Evolutionary conservation across 53 echinoderm and acorn worm genomes (phyloP).

Genomic region (Henricia sp.): DNA sequence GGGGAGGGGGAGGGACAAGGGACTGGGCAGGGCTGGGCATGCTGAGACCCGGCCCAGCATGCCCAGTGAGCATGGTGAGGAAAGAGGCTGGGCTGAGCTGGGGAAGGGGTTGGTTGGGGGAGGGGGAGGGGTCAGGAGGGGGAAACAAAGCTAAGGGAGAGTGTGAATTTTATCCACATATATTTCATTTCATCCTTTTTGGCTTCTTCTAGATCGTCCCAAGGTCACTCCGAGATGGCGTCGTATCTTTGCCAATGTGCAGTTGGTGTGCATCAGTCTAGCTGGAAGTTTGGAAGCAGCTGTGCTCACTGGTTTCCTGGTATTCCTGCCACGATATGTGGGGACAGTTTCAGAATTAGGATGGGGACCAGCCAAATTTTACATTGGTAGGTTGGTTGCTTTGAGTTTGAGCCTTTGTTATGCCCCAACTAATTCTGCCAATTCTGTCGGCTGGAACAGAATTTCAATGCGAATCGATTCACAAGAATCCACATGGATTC

Average conservation of each 20-base stretch:
- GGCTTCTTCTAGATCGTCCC: not conserved
- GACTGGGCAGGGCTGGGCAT: no score
- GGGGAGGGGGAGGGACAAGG: no score
- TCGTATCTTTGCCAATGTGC: constrained; percentile 32
- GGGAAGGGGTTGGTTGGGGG: no score
- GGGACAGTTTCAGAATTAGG: constrained; percentile 66
- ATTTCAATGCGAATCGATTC: no score
- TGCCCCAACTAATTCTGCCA: no score
- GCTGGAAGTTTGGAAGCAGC: constrained; percentile 78
- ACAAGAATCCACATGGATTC: no score
- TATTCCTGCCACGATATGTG: constrained; percentile 81
- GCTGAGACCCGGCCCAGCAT: no score
- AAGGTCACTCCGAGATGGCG: constrained; percentile 38
- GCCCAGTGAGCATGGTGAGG: no score
- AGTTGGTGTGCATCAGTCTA: constrained; percentile 30
- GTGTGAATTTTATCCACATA: not conserved
- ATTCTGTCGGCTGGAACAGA: no score
- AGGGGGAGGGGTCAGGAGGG: not conserved
- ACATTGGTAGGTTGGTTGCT: constrained; percentile 63
- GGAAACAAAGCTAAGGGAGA: not conserved
- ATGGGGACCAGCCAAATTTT: constrained; percentile 60
- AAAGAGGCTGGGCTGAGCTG: no score
- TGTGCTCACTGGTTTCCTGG: constrained; percentile 76
- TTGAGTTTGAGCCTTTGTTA: no score
- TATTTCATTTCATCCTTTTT: no score